Conservation (phyloP, 2,888 invertebrate genomes). For the Odontocolon sp. region DNA sequence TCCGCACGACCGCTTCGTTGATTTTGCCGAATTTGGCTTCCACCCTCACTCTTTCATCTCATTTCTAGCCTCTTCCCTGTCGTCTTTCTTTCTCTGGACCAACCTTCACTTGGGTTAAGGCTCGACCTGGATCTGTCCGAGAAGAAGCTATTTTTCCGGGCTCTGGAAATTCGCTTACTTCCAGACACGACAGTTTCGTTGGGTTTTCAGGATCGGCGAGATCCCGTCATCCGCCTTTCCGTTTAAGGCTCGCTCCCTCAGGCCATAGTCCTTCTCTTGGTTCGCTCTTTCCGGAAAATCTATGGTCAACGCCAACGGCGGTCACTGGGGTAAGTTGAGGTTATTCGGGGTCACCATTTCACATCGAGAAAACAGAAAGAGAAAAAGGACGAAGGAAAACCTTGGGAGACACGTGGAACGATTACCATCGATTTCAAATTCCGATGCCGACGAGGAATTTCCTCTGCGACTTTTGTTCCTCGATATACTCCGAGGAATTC, state of each 20-base stretch:
- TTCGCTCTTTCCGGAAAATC: background rate
- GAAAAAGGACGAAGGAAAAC: background rate
- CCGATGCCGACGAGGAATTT: constrained; percentile 24
- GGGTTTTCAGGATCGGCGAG: background rate
- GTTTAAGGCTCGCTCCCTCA: background rate
- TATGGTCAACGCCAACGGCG: constrained; percentile 35
- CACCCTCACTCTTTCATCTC: background rate
- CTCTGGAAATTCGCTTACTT: background rate
- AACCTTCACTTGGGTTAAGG: background rate
- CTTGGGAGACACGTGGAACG: constrained; percentile 14
- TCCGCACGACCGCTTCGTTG: constrained; percentile 33
- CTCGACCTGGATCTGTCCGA: constrained; percentile 5
- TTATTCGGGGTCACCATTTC: constrained; percentile 48
- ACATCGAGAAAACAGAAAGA: constrained; percentile 23
- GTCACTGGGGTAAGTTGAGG: constrained; percentile 38
- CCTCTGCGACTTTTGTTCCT: background rate
- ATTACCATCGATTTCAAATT: constrained; percentile 41
- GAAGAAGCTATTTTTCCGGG: constrained; percentile 25
- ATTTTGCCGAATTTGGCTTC: constrained; percentile 22
- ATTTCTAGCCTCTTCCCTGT: background rate
- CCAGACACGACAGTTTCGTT: background rate
- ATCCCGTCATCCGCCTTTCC: constrained; percentile 9
- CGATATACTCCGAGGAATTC: background rate
- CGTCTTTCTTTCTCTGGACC: background rate
- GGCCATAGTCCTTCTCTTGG: background rate